Base-by-base conservation (phyloP, 2,113 vertebrate species). In the Dipodomys merriami region DNA sequence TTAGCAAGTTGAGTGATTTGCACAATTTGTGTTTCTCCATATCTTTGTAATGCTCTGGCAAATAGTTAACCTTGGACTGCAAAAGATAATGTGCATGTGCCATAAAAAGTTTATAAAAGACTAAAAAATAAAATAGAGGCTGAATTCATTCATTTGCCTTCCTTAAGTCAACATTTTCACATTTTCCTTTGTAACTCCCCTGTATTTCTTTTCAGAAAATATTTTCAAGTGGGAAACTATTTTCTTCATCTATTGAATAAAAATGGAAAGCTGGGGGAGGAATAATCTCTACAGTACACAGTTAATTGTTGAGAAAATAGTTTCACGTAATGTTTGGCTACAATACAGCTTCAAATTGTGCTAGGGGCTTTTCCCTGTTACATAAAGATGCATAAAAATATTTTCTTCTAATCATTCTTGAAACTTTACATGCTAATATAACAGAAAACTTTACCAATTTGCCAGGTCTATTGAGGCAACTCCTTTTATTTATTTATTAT, bases 391-490 rank as follows among this genome's bases (percentile, higher is more conserved):
- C 25, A 73, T 68, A n/a, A 86, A 81, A 25, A 91, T 7, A 1
- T n/a, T 29, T 83, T 0, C 57, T 19, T 13, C 73, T 18, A 94
- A 79, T 4, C 87, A 0, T 71, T 71, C 44, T 82, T n/a, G 78
- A 85, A 92, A 72, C 13, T 87, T 86, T 80, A 23, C 46, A 71
- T 30, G 27, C 81, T 39, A 95, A n/a, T n/a, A 87, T 86, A 11
- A 60, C 11, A 29, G 46, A 68, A 4, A 88, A 88, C 35, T 88
- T 88, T 64, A 91, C 13, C 39, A 2, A 81, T 91, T 68, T 94
- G 25, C 84, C 90, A 94, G 8, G 27, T 79, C 46, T 92, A 12
- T 60, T 82, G 44, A 89, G 25, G 11, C 39, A 94, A 87, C 39
- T 39, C 39, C 39, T 39, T 39, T 39, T 39, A 39, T 39, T 39